A percentile compares a stretch with the other conserved stretches of the same genome.
phyloP scores from a whole-genome alignment of 2,888 invertebrate genomes.

The Oxyscelio sp. region DNA sequence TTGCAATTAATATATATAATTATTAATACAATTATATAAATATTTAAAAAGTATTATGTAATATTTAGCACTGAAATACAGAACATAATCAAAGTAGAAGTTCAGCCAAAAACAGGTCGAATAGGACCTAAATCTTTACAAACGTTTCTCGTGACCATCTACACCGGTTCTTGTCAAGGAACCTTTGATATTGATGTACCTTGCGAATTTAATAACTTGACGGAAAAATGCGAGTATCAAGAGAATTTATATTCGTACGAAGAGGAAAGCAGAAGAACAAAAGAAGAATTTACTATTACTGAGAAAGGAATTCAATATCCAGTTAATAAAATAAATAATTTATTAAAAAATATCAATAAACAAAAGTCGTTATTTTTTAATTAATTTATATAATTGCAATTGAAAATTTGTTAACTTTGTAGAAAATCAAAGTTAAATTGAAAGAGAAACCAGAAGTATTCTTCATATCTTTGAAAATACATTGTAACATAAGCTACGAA shows the following conservation, averaged over 20 bases:
- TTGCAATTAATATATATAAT: too few relatives aligned
- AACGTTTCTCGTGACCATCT: constrained; percentile 9
- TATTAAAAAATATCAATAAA: too few relatives aligned
- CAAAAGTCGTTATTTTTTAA: too few relatives aligned
- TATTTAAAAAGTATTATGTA: too few relatives aligned
- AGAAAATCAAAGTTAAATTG: neutral
- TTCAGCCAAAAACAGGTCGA: constrained; percentile 18
- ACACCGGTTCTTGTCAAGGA: constrained; percentile 9
- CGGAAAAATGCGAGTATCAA: constrained; percentile 25
- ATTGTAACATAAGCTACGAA: neutral
- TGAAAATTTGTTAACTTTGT: too few relatives aligned
- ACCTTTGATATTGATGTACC: constrained; percentile 24
- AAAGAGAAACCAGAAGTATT: constrained; percentile 14
- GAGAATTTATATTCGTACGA: constrained; percentile 20
- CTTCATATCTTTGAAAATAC: neutral
- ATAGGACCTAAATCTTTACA: constrained; percentile 15
- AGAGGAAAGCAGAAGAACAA: constrained; percentile 8
- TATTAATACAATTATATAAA: too few relatives aligned
- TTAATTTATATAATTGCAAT: too few relatives aligned
- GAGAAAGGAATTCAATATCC: constrained; percentile 35
- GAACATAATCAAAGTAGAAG: constrained; percentile 2
- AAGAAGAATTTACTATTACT: constrained; percentile 31
- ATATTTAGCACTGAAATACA: constrained; percentile 1
- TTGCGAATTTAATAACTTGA: constrained; percentile 24
- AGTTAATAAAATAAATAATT: constrained; percentile 1